Evolutionary conservation across 1,140 invertebrate species (phyloP), one percentile per base, ranked within the genome.

Genomic region (Doryteuthis pealeii): DNA sequence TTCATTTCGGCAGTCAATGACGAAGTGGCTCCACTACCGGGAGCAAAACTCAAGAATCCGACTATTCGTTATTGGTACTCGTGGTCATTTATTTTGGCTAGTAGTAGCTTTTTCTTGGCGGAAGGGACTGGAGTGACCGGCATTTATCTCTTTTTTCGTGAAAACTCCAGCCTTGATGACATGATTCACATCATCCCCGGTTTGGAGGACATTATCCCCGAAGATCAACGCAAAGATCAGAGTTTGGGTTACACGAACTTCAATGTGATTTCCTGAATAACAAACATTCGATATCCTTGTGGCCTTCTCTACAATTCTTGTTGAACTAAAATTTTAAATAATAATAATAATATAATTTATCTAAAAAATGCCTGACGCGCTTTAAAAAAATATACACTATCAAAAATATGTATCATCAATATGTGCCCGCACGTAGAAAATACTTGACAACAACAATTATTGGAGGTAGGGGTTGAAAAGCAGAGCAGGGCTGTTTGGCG

Each of bases 1-100:
- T 78, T 76, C 67, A 78, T 78, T 26, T 78, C 77, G 18, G 74
- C 74, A 32, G 77, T 78, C 5, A 78, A 78, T 58, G 77, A 78
- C 58, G 77, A 78, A 66, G 75, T 78, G 28, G n/a, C 66, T 1
- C 66, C 22, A 8, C 10, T 32, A 22, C 66, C 66, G 6, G 66
- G 26, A 22, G 66, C 66, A 6, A 31, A 68, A 18, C 66, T 26
- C 15, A 18, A 2, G 30, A 22, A 68, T 30, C 66, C 66, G 30
- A 68, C 66, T 8, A 68, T 68, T 10, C 22, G 22, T 32, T 68
- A 68, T 6, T 68, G 26, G 31, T 68, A 30, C 1, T 22, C 30
- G 5, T 68, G 66, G 66, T 68, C 66, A 1, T 68, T 68, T 35
- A 3, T 68, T 10, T 18, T 68, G 18, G 66, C 66, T 26, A 10